Evolutionary conservation across 2,888 invertebrate genomes (phyloP), one percentile per base, ranked within the genome.

Genomic region (Pelosia muscerda): DNA sequence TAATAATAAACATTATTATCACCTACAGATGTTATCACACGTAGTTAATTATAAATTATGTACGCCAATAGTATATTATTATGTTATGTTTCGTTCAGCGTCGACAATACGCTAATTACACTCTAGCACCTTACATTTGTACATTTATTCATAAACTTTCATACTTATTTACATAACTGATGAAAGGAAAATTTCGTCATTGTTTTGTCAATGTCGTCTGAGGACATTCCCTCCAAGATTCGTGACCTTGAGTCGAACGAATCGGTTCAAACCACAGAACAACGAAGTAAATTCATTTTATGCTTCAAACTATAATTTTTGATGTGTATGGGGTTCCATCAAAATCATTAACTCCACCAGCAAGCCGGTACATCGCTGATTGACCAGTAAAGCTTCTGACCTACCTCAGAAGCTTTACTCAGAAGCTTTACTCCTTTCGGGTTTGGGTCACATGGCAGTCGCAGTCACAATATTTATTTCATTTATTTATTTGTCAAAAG

Each of bases 31-130:
- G 11, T 65, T 63, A 23, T 34, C 34, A 58, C 34, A 42, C 65
- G 22, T 62, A 59, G 54, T 62, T 72, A 74, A 74, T 70, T 74
- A 74, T 64, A 65, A 67, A 74, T 77, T 66, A 74, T 62, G 56
- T 65, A 61, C 59, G 63, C 42, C 62, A 56, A 64, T 28, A 25
- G 42, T 53, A 13, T 28, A 15, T 28, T 63, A 49, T 19, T 49
- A 9, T 13, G 0, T n/a, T 66, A n/a, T n/a, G 23, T 57, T 60
- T 55, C 15, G 25, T 54, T 23, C 28, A 38, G 25, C 56, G 60
- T 22, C 62, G 63, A 59, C 25, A 61, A 74, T 13, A 10, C 65
- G 70, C 67, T 77, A 72, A 72, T 76, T 71, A 77, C 67, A 63
- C 54, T 42, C 11, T 19, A 25, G 25, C 55, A 25, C 49, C 56